Conservation (phyloP, 2,888 invertebrate species). For the Penaeus monodon region DNA sequence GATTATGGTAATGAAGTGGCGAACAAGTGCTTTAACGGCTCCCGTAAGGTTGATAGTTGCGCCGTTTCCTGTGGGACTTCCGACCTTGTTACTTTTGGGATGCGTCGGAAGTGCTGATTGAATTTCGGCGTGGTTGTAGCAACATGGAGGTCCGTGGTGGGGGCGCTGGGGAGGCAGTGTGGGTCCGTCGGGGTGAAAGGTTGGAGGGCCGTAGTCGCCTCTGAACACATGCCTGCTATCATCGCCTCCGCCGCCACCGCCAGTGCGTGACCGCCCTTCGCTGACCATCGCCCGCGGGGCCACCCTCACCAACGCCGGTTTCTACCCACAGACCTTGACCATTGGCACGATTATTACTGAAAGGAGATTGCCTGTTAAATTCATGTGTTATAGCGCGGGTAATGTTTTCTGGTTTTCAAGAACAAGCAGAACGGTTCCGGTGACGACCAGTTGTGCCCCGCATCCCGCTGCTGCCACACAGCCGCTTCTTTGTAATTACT, state of each 20-base stretch:
- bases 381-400: conserved; percentile 1
- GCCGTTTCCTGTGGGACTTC: conserved; percentile 12
- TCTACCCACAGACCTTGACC: neutral
- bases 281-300: conserved; percentile 14
- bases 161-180: conserved; percentile 54
- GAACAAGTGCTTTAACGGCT: conserved; percentile 63
- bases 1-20: conserved; percentile 65
- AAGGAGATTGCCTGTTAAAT: neutral
- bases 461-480: too few relatives aligned
- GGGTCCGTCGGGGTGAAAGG: conserved; percentile 57
- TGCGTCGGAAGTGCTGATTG: conserved; percentile 64
- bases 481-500: too few relatives aligned
- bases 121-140: conserved; percentile 63
- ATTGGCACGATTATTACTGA: too few relatives aligned
- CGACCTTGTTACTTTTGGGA: conserved; percentile 49
- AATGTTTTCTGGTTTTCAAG: neutral
- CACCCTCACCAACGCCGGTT: neutral
- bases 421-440: too few relatives aligned
- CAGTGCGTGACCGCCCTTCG: neutral
- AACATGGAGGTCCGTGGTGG: conserved; percentile 61
- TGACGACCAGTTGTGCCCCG: too few relatives aligned
- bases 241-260: conserved; percentile 39
- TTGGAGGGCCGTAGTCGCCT: conserved; percentile 49
- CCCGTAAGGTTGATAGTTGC: conserved; percentile 50
- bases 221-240: conserved; percentile 14